phyloP scores from a whole-genome alignment of 1,140 invertebrate genomes.

The Pseudomyrmex concolor region DNA sequence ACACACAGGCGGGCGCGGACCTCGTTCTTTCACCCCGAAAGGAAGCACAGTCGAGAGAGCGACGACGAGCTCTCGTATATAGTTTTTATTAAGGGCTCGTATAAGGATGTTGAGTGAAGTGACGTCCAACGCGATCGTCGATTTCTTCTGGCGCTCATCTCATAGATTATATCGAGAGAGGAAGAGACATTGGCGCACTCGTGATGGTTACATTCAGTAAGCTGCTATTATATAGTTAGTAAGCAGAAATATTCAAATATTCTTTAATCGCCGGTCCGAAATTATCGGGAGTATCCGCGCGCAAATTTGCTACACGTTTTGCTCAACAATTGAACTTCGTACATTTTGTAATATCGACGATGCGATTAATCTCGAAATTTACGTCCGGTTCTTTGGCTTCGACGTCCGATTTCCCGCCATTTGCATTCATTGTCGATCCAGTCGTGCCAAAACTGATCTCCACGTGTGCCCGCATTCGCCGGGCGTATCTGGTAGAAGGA shows the following conservation, averaged over 20 bases:
- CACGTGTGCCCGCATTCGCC: slow-evolving; percentile 28
- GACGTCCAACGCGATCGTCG: slow-evolving; percentile 38
- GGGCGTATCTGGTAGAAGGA: slow-evolving; percentile 3
- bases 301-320: not conserved
- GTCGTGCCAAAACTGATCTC: not conserved
- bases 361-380: too few relatives aligned
- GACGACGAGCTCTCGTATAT: slow-evolving; percentile 26
- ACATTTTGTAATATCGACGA: not conserved
- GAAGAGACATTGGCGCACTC: slow-evolving; percentile 38
- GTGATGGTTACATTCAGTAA: not conserved
- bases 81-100: slow-evolving; percentile 32
- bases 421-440: slow-evolving; percentile 39
- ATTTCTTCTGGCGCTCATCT: slow-evolving; percentile 49
- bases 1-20: slow-evolving; percentile 19
- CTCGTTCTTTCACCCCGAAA: slow-evolving; percentile 53
- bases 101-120: slow-evolving; percentile 68
- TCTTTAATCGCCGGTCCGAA: not conserved
- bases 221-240: slow-evolving; percentile 40
- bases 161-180: slow-evolving; percentile 44
- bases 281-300: not conserved
- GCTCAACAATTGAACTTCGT: not conserved
- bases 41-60: slow-evolving; percentile 33
- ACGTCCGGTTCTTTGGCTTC: too few relatives aligned
- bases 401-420: slow-evolving; percentile 2
- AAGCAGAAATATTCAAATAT: slow-evolving; percentile 63